A percentile compares a stretch with the other conserved stretches of the same genome.
phyloP scores from a whole-genome alignment of 2,113 vertebrate species.

The Gnathonemus longibarbis region DNA sequence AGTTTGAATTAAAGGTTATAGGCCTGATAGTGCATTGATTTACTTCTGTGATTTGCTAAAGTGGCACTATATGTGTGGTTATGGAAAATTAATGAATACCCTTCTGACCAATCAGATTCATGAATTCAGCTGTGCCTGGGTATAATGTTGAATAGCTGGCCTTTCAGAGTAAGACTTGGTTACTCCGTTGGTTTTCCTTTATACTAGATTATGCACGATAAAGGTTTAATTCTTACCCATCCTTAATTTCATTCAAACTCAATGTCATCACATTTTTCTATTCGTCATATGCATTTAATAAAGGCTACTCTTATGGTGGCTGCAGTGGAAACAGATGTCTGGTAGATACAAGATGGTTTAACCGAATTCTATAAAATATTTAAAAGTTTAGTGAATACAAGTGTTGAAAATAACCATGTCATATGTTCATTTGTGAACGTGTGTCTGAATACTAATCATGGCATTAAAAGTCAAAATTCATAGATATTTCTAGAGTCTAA shows the following conservation, averaged over 20 bases:
- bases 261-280: background rate
- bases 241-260: background rate
- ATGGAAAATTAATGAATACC: background rate
- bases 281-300: background rate
- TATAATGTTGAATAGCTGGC: background rate
- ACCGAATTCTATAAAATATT: background rate
- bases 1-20: background rate
- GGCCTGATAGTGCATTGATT: background rate
- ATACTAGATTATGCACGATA: background rate
- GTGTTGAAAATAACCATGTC: background rate
- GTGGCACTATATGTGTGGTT: background rate
- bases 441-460: background rate
- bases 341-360: background rate
- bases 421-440: background rate
- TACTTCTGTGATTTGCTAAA: background rate
- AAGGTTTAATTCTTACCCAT: background rate
- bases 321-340: background rate
- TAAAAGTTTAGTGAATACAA: background rate
- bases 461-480: background rate
- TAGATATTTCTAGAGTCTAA: background rate
- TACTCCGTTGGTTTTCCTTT: background rate
- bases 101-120: background rate
- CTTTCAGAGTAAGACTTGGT: background rate
- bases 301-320: background rate
- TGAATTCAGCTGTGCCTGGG: background rate